Evolutionary conservation across 2,888 invertebrate species (phyloP).

Genomic region (Drosophila sordidapex): DNA sequence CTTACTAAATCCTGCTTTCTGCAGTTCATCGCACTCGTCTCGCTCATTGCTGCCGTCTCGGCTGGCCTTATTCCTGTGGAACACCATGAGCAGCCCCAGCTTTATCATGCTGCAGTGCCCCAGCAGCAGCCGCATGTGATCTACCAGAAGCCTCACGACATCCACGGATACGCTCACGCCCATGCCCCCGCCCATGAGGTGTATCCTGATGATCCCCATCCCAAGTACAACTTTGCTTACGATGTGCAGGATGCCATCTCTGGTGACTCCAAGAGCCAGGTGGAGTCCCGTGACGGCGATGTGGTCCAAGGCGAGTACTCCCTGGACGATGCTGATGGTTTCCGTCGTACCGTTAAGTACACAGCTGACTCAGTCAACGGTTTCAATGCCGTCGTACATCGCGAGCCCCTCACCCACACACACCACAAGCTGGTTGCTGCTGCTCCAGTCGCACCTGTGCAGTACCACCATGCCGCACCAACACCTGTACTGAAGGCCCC

Average conservation of each 20-base stretch:
- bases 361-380: slow-evolving; percentile 83
- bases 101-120: slow-evolving; percentile 40
- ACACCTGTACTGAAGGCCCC: slow-evolving; percentile 58
- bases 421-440: slow-evolving; percentile 67
- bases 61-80: slow-evolving; percentile 73
- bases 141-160: slow-evolving; percentile 73
- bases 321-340: slow-evolving; percentile 84
- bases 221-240: slow-evolving; percentile 83
- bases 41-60: slow-evolving; percentile 63
- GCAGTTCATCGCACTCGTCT: slow-evolving; percentile 69
- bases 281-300: slow-evolving; percentile 84
- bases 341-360: slow-evolving; percentile 83
- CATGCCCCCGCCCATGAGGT: slow-evolving; percentile 60
- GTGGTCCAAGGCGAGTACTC: slow-evolving; percentile 85
- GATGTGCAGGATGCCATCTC: slow-evolving; percentile 83
- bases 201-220: slow-evolving; percentile 81
- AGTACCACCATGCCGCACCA: slow-evolving; percentile 71
- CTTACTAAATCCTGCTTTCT: neutral
- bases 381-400: slow-evolving; percentile 84
- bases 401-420: slow-evolving; percentile 74
- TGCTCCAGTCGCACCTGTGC: slow-evolving; percentile 56
- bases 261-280: slow-evolving; percentile 84
- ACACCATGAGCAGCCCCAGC: slow-evolving; percentile 67
- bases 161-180: slow-evolving; percentile 57
- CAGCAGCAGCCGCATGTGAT: slow-evolving; percentile 66